phyloP scores from a whole-genome alignment of 2,113 vertebrate species.

The Cichladusa arquata region DNA sequence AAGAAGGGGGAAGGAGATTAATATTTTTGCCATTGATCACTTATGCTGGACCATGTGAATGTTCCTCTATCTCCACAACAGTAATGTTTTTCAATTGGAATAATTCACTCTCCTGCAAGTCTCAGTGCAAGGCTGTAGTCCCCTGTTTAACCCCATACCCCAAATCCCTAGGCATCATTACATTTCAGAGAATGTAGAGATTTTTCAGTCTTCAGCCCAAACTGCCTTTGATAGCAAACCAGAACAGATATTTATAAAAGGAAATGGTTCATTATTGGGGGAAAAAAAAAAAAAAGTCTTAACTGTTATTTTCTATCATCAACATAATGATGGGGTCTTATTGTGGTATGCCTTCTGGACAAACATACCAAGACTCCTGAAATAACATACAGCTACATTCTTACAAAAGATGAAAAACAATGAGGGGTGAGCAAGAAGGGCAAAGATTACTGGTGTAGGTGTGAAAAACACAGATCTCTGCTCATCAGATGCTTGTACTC shows the following conservation, averaged over 20 bases:
- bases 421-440: background rate
- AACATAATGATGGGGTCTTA: slow-evolving; percentile 31
- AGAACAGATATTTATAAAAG: slow-evolving; percentile 31
- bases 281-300: background rate
- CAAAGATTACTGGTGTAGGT: background rate
- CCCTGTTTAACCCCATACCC: background rate
- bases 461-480: background rate
- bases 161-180: background rate
- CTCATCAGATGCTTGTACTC: background rate
- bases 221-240: slow-evolving; percentile 12
- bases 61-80: background rate
- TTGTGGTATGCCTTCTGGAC: slow-evolving; percentile 7
- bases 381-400: background rate
- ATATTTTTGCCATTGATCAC: background rate
- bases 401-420: slow-evolving; percentile 3
- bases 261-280: background rate
- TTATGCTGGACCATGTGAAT: background rate
- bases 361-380: background rate
- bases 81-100: background rate
- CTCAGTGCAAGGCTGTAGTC: background rate
- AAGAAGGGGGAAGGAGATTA: background rate
- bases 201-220: background rate
- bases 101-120: background rate
- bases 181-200: background rate
- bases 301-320: slow-evolving; percentile 41